Conservation (phyloP, 2,113 vertebrate genomes). For the Phocoena sinus region DNA sequence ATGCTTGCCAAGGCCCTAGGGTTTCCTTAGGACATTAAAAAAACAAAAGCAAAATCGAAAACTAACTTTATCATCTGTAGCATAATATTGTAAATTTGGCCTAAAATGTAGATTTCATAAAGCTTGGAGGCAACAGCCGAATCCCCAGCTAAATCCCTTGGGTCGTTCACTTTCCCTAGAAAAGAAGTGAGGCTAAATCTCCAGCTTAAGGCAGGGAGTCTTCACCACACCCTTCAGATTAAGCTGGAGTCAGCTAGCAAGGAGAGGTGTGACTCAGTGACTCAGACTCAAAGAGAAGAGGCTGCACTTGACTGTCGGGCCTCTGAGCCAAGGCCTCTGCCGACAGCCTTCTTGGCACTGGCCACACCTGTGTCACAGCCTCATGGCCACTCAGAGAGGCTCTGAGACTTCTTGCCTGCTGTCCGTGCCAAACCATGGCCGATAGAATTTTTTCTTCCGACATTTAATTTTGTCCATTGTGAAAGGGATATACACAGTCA, state of each 20-base stretch:
- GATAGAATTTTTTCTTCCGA: neutral
- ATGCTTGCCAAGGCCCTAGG: neutral
- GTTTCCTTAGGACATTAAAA: neutral
- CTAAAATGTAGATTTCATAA: constrained; percentile 30
- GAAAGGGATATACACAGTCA: neutral
- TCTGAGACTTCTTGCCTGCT: neutral
- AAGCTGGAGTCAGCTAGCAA: neutral
- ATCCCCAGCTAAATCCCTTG: neutral
- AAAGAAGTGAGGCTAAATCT: neutral
- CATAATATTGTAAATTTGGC: neutral
- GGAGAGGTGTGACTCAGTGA: constrained; percentile 15
- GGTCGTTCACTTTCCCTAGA: neutral
- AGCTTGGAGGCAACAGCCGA: neutral
- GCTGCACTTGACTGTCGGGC: neutral
- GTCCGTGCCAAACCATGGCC: neutral
- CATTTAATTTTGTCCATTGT: neutral
- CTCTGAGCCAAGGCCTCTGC: neutral
- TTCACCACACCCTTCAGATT: neutral
- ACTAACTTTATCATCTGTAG: neutral
- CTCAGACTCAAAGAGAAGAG: neutral
- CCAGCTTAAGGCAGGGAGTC: neutral
- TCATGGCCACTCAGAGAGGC: neutral
- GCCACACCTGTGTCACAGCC: neutral
- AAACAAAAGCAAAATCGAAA: neutral
- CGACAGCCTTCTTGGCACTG: neutral